Conservation (phyloP, 2,888 invertebrate genomes). For the Halictus ligatus region DNA sequence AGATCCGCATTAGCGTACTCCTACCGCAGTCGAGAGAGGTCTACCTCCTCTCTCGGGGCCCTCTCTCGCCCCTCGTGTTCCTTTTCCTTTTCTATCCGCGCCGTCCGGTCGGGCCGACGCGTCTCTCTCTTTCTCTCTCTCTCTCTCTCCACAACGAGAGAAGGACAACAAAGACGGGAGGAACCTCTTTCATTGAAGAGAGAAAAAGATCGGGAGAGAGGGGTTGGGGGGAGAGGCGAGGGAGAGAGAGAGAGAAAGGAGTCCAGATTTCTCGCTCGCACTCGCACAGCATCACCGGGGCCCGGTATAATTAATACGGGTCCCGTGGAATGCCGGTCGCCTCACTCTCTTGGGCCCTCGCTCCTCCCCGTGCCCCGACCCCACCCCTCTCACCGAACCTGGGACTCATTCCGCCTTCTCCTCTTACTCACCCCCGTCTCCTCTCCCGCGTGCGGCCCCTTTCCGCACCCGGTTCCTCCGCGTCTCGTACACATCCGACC, state of each 20-base stretch:
- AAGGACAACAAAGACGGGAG: constrained; percentile 41
- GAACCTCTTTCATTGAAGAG: constrained; percentile 16
- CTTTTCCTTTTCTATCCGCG: constrained; percentile 46
- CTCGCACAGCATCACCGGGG: constrained; percentile 77
- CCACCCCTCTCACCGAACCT: constrained; percentile 50
- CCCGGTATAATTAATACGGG: constrained; percentile 84
- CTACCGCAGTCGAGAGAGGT: constrained; percentile 64
- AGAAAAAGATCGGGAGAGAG: constrained; percentile 9
- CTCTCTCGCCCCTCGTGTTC: constrained; percentile 29
- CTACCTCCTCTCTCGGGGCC: constrained; percentile 36
- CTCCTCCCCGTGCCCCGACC: constrained; percentile 34
- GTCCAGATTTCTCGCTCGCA: constrained; percentile 71
- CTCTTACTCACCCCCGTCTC: constrained; percentile 48
- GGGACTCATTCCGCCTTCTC: constrained; percentile 63
- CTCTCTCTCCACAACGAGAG: not conserved
- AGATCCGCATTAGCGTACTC: constrained; percentile 74
- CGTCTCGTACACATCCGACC: constrained; percentile 70
- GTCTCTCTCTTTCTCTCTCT: constrained; percentile 26
- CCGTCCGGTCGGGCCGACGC: constrained; percentile 30
- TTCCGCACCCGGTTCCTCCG: constrained; percentile 35
- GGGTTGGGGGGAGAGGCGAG: constrained; percentile 19
- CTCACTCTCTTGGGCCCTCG: constrained; percentile 77
- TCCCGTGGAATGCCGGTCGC: constrained; percentile 83
- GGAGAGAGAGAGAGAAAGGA: constrained; percentile 37
- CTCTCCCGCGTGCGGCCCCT: constrained; percentile 31